Conservation (phyloP, 2,888 invertebrate genomes). For the Chrysolina haemoptera region DNA sequence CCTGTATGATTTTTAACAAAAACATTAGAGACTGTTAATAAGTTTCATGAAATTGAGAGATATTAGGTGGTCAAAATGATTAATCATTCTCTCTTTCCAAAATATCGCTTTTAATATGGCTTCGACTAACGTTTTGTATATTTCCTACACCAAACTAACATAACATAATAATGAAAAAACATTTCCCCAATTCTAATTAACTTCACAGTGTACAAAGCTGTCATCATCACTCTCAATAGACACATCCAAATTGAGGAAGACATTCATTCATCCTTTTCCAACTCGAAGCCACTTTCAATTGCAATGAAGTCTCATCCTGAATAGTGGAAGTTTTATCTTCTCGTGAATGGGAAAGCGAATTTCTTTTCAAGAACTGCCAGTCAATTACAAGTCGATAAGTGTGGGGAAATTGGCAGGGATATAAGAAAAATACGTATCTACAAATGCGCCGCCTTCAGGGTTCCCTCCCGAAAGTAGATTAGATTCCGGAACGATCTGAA, state of each 20-base stretch:
- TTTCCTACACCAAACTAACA: not conserved
- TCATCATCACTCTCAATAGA: conserved; percentile 21
- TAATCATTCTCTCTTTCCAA: too few species aligned
- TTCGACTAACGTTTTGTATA: too few species aligned
- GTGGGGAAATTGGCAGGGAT: conserved; percentile 60
- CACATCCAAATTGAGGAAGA: conserved; percentile 37
- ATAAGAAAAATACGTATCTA: conserved; percentile 56
- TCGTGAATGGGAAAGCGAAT: conserved; percentile 40
- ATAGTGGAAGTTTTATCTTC: conserved; percentile 49
- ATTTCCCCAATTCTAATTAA: not conserved
- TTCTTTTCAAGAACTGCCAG: conserved; percentile 55
- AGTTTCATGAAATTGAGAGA: too few species aligned
- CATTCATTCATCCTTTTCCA: conserved; percentile 40
- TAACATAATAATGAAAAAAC: not conserved
- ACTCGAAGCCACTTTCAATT: conserved; percentile 36
- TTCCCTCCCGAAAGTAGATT: conserved; percentile 50
- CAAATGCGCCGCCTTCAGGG: conserved; percentile 54
- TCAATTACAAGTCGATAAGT: conserved; percentile 63
- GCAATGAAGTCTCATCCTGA: conserved; percentile 46
- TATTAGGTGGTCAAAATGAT: too few species aligned
- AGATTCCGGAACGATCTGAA: conserved; percentile 50
- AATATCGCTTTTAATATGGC: too few species aligned
- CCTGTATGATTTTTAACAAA: too few species aligned
- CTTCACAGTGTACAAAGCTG: not conserved
- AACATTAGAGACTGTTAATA: too few species aligned